A percentile compares a stretch with the other conserved stretches of the same genome.
Evolutionary conservation across 2,113 vertebrate species (phyloP).

Genomic region (Spermophilus dauricus): DNA sequence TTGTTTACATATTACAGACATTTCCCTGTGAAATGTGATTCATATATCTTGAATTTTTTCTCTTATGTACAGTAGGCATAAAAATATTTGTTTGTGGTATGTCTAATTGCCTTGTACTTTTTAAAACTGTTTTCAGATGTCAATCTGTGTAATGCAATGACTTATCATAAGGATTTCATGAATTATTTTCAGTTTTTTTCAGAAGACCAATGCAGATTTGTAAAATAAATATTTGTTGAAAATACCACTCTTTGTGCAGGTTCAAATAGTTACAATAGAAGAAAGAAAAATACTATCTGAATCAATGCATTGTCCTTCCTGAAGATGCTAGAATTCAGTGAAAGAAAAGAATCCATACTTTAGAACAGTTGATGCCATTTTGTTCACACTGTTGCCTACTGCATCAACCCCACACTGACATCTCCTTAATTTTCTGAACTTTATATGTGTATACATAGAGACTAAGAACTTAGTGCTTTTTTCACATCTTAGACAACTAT

Average conservation of each 20-base stretch:
- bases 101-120: slow-evolving; percentile 70
- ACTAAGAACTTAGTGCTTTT: not conserved
- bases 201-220: slow-evolving; percentile 62
- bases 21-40: slow-evolving; percentile 45
- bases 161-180: slow-evolving; percentile 68
- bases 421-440: not conserved
- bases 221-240: slow-evolving; percentile 73
- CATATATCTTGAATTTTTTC: slow-evolving; percentile 56
- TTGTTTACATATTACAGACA: not conserved
- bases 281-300: not conserved
- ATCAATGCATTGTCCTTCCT: not conserved
- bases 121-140: slow-evolving; percentile 78
- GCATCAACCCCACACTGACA: not conserved
- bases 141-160: slow-evolving; percentile 71
- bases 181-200: slow-evolving; percentile 63
- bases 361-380: not conserved
- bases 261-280: not conserved
- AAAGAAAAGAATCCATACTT: not conserved
- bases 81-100: slow-evolving; percentile 72
- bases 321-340: slow-evolving; percentile 2
- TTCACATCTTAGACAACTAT: slow-evolving; percentile 1
- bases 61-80: slow-evolving; percentile 57
- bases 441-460: not conserved
- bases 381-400: not conserved
- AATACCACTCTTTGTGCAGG: not conserved